Evolutionary conservation across 2,888 invertebrate species (phyloP).

Genomic region (Zaprionus obscuricornis): DNA sequence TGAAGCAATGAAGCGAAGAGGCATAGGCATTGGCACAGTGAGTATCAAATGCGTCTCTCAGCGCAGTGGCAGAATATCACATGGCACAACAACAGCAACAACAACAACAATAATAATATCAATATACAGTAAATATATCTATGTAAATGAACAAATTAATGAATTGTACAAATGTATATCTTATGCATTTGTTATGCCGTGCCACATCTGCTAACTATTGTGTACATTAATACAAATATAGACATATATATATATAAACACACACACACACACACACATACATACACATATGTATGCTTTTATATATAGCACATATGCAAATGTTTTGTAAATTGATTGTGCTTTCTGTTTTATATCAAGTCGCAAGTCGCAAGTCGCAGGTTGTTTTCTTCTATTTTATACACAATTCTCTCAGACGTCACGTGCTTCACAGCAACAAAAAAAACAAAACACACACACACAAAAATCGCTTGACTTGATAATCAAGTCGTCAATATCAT

Average conservation of each 20-base stretch:
- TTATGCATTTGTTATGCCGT: conserved; percentile 43
- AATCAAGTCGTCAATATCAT: neutral
- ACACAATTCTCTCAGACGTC: too few species aligned
- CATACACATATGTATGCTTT: neutral
- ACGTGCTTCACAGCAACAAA: conserved; percentile 5
- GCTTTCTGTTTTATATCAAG: too few species aligned
- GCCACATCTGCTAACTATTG: conserved; percentile 34
- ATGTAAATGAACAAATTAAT: conserved; percentile 62
- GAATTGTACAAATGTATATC: conserved; percentile 47
- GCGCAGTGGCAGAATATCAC: conserved; percentile 33
- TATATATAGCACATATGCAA: neutral
- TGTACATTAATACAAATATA: conserved; percentile 18
- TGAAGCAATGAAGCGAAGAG: too few species aligned
- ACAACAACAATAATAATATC: conserved; percentile 49
- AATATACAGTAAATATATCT: too few species aligned
- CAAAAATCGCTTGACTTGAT: conserved; percentile 37
- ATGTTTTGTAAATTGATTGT: conserved; percentile 6
- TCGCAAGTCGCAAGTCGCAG: too few species aligned
- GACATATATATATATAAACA: conserved; percentile 21
- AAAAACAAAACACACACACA: too few species aligned
- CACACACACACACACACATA: neutral
- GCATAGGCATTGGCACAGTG: too few species aligned
- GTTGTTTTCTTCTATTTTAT: conserved; percentile 20
- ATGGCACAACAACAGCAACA: conserved; percentile 19
- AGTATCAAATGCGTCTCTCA: too few species aligned